phyloP scores from a whole-genome alignment of 2,113 vertebrate genomes.

The Sander vitreus region DNA sequence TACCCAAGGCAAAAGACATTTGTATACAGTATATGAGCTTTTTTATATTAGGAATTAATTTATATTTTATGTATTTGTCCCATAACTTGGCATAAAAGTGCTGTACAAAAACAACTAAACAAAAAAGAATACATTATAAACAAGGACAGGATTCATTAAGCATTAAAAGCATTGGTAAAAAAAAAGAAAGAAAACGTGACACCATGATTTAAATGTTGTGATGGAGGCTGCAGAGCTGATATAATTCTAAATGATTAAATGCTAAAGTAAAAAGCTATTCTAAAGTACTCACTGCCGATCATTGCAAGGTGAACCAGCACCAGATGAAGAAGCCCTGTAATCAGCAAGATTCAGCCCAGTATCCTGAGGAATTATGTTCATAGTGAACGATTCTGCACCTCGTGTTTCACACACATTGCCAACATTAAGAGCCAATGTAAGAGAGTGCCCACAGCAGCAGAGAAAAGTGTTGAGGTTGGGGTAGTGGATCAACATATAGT shows the following conservation, averaged over 20 bases:
- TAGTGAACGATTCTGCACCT: not conserved
- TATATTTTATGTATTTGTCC: not conserved
- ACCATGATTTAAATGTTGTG: not conserved
- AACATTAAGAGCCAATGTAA: not conserved
- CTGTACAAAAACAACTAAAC: not conserved
- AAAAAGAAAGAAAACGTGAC: not conserved
- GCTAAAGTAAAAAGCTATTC: not conserved
- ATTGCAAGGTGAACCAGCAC: not conserved
- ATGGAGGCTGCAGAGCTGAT: not conserved
- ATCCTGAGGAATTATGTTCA: not conserved
- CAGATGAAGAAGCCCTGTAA: not conserved
- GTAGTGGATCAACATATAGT: not conserved
- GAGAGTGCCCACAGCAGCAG: not conserved
- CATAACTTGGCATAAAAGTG: not conserved
- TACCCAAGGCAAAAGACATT: not conserved
- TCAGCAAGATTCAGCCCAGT: too few relatives aligned
- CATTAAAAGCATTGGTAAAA: not conserved
- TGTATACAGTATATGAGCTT: not conserved
- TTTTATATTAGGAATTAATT: not conserved
- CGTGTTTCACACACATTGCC: too few relatives aligned
- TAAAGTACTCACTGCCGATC: too few relatives aligned
- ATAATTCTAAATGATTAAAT: not conserved
- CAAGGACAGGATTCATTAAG: slow-evolving; percentile 11
- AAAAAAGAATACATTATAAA: not conserved
- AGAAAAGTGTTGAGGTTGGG: too few relatives aligned